phyloP scores from a whole-genome alignment of 2,888 invertebrate species.

The Eupithecia subfuscata region DNA sequence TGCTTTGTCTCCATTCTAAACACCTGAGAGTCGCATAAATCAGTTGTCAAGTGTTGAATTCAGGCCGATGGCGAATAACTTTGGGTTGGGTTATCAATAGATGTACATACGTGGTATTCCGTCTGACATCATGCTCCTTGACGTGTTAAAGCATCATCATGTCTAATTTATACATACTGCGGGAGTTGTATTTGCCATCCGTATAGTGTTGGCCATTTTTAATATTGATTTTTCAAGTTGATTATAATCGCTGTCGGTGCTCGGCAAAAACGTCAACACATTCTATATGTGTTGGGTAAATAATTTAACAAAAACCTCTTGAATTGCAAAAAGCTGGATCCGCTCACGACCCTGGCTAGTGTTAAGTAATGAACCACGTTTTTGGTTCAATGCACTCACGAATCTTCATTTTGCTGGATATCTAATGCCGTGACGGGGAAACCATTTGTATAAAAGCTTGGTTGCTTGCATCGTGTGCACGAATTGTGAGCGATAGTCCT shows the following conservation, averaged over 20 bases:
- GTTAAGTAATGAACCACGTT: constrained; percentile 80
- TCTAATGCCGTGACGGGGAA: constrained; percentile 69
- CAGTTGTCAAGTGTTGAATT: constrained; percentile 76
- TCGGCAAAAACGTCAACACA: constrained; percentile 67
- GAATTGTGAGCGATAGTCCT: constrained; percentile 47
- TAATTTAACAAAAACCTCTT: constrained; percentile 64
- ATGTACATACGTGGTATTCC: constrained; percentile 63
- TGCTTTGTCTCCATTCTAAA: constrained; percentile 68
- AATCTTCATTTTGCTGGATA: constrained; percentile 73
- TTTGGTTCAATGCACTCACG: constrained; percentile 82
- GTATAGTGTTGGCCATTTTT: constrained; percentile 53
- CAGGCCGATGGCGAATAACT: constrained; percentile 65
- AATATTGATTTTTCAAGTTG: constrained; percentile 60
- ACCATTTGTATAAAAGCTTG: constrained; percentile 67
- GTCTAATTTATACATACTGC: constrained; percentile 56
- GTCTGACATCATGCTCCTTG: constrained; percentile 69
- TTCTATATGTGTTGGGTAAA: constrained; percentile 68
- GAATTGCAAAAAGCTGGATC: constrained; percentile 68
- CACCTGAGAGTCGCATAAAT: constrained; percentile 78
- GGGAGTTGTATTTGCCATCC: constrained; percentile 51
- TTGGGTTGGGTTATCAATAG: constrained; percentile 66
- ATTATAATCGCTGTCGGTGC: constrained; percentile 58
- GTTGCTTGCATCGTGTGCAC: constrained; percentile 64
- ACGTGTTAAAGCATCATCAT: constrained; percentile 59
- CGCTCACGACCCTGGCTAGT: constrained; percentile 71